Percentiles rank a stretch among this genome's conserved stretches.
phyloP scores from a whole-genome alignment of 2,888 invertebrate species.

The Rhabditoides inermis region DNA sequence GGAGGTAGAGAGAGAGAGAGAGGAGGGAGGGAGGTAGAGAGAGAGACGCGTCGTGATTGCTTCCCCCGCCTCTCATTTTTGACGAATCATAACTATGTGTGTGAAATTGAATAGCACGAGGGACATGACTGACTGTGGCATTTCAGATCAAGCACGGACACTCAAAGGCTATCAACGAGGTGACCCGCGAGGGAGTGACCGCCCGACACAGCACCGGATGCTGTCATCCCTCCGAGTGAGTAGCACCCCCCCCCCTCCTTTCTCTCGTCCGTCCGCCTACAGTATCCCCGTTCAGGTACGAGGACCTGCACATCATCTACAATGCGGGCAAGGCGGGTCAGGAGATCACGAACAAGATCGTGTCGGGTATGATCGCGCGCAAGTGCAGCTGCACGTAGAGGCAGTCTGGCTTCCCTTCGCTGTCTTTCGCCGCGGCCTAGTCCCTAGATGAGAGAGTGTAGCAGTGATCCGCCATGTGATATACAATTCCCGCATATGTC shows the following conservation, averaged over 20 bases:
- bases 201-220: conserved; percentile 76
- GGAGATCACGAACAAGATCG: conserved; percentile 55
- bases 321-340: conserved; percentile 29
- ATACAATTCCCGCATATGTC: no score
- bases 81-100: no score
- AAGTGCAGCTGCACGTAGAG: conserved; percentile 81
- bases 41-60: no score
- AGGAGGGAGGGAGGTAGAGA: no score
- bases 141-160: conserved; percentile 8
- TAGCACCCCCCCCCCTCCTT: conserved; percentile 64
- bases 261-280: conserved; percentile 84
- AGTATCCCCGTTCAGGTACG: conserved; percentile 72
- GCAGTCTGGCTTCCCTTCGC: conserved; percentile 65
- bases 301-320: conserved; percentile 68
- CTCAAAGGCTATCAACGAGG: conserved; percentile 8
- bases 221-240: conserved; percentile 73
- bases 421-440: no score
- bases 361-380: conserved; percentile 89
- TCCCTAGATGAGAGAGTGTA: no score
- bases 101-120: conserved; percentile 69
- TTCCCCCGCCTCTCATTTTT: no score
- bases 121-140: conserved; percentile 1
- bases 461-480: no score
- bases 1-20: no score
- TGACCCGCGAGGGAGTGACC: conserved; percentile 51